These are phyloP conservation scores for Oedothorax gibbosus DNA, from an alignment of 1,140 invertebrate species.

Conservation along the genomic window DNA sequence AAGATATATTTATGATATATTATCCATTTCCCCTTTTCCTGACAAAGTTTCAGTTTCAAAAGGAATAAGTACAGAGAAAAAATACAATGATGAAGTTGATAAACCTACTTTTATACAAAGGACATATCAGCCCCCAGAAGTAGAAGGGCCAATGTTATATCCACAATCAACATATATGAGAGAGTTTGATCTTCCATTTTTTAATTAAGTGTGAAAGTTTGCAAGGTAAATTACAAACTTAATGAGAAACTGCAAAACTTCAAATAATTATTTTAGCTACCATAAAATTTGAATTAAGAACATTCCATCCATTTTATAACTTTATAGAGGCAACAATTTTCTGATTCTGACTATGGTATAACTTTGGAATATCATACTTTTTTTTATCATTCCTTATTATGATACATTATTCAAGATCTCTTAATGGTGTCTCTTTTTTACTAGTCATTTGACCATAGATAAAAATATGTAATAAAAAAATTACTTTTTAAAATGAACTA, in stretches of 20 bases:
- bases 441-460: too few relatives aligned
- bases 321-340: too few relatives aligned
- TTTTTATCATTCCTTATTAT: too few relatives aligned
- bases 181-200: constrained; percentile 35
- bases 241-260: background rate
- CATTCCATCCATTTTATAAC: too few relatives aligned
- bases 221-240: background rate
- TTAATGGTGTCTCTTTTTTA: too few relatives aligned
- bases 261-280: background rate
- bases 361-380: too few relatives aligned
- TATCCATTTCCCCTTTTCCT: constrained; percentile 4
- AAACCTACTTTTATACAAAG: background rate
- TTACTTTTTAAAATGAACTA: too few relatives aligned
- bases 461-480: too few relatives aligned
- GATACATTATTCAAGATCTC: too few relatives aligned
- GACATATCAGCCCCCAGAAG: background rate
- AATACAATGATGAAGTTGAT: background rate
- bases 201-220: background rate
- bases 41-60: background rate
- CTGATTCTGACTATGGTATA: too few relatives aligned
- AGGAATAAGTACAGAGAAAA: background rate
- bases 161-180: constrained; percentile 16
- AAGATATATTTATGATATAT: constrained; percentile 22
- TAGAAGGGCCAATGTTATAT: background rate
- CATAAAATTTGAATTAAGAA: background rate